A percentile compares a stretch with the other conserved stretches of the same genome.
Evolutionary conservation across 2,113 vertebrate genomes (phyloP).

Genomic region (Sylvietta virens): DNA sequence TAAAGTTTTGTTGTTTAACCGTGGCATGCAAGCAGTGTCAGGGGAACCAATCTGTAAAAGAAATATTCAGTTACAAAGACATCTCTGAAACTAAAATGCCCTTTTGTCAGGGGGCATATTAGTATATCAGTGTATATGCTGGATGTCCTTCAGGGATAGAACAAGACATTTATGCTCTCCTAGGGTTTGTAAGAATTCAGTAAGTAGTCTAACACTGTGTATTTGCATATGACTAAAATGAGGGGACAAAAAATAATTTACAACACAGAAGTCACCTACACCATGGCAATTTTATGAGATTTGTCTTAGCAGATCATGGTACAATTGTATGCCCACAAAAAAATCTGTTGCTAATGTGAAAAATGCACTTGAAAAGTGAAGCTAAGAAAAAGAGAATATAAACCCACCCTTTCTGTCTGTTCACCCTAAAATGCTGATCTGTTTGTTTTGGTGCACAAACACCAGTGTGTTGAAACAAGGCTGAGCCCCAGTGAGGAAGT

Average conservation of each 20-base stretch:
- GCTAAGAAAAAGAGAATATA: not conserved
- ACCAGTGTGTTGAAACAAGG: not conserved
- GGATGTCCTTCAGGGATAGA: not conserved
- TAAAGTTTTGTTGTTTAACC: conserved; percentile 22
- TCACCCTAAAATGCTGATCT: not conserved
- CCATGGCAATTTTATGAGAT: not conserved
- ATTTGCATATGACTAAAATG: not conserved
- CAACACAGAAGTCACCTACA: not conserved
- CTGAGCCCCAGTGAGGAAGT: not conserved
- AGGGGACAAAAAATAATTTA: not conserved
- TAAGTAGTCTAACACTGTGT: not conserved
- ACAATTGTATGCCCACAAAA: not conserved
- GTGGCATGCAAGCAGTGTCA: not conserved
- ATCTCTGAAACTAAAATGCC: not conserved
- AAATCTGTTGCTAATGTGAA: not conserved
- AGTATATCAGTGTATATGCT: not conserved
- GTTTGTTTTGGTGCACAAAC: not conserved
- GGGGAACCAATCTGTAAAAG: not conserved
- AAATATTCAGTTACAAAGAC: not conserved
- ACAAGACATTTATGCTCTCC: not conserved
- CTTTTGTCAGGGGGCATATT: conserved; percentile 17
- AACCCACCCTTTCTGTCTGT: not conserved
- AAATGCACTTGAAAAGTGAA: not conserved
- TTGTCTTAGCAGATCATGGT: not conserved
- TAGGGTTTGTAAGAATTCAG: not conserved